Evolutionary conservation across 64 coral and sea anemone genomes (phyloP).

Genomic region (Stichodactyla mertensii): DNA sequence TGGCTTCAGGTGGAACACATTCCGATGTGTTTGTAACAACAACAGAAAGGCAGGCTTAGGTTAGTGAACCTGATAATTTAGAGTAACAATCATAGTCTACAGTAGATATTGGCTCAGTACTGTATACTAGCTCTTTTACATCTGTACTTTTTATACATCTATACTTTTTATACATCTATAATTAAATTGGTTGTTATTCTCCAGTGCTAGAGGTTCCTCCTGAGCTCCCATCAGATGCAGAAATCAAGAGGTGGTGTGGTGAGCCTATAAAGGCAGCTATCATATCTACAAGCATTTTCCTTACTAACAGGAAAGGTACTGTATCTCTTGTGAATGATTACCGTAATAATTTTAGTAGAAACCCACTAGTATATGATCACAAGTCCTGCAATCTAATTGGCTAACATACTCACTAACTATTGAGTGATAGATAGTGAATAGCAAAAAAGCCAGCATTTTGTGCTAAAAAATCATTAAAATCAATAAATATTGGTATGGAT

Average conservation of each 20-base stretch:
- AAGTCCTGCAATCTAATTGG: too few relatives aligned
- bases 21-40: conserved; percentile 84
- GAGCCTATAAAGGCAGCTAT: conserved; percentile 68
- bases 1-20: conserved; percentile 83
- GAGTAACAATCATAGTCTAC: background rate
- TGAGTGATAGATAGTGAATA: too few relatives aligned
- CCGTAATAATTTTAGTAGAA: too few relatives aligned
- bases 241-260: conserved; percentile 68
- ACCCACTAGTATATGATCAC: too few relatives aligned
- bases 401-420: too few relatives aligned
- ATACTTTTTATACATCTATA: too few relatives aligned
- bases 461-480: too few relatives aligned
- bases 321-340: too few relatives aligned
- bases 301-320: conserved; percentile 90
- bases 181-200: background rate
- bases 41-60: conserved; percentile 87
- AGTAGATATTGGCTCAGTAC: background rate
- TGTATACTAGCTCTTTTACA: too few relatives aligned
- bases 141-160: too few relatives aligned
- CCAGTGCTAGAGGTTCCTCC: conserved; percentile 51
- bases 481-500: too few relatives aligned
- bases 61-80: conserved; percentile 14
- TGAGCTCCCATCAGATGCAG: conserved; percentile 40
- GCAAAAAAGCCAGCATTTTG: too few relatives aligned
- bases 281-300: conserved; percentile 60